Evolutionary conservation across 2,797 vertebrate species (phyloP).

Genomic region (Semaprochilodus insignis): DNA sequence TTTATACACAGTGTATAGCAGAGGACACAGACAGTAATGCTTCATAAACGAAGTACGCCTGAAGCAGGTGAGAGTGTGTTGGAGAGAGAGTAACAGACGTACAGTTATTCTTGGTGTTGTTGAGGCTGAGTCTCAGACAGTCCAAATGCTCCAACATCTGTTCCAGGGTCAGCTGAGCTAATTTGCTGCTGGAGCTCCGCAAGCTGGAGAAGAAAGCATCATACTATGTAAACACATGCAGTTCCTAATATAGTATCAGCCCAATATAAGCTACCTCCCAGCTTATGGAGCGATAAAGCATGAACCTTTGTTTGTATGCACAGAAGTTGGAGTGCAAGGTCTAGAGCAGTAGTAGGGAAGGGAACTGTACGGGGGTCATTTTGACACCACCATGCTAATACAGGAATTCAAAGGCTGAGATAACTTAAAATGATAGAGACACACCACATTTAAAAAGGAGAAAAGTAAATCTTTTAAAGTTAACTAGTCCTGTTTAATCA

Average conservation of each 20-base stretch:
- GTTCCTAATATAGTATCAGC: background rate
- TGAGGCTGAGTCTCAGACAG: constrained; percentile 90
- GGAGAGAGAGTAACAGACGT: constrained; percentile 49
- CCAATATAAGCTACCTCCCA: background rate
- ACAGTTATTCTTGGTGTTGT: constrained; percentile 96
- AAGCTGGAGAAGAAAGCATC: constrained; percentile 75
- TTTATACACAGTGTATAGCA: background rate
- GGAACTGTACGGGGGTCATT: too few relatives aligned
- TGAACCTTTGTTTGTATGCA: too few relatives aligned
- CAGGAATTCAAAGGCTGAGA: too few relatives aligned
- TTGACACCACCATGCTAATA: too few relatives aligned
- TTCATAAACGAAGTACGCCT: background rate
- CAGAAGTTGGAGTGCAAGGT: too few relatives aligned
- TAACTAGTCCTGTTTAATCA: too few relatives aligned
- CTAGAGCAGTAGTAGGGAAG: too few relatives aligned
- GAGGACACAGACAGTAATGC: background rate
- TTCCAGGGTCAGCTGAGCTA: constrained; percentile 94
- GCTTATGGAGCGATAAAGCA: too few relatives aligned
- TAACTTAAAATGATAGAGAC: too few relatives aligned
- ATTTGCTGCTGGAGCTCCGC: constrained; percentile 93
- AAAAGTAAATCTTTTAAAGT: too few relatives aligned
- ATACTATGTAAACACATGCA: background rate
- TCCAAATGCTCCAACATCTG: constrained; percentile 97
- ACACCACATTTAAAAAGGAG: too few relatives aligned
- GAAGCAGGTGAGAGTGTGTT: background rate